phyloP scores from a whole-genome alignment of 2,113 vertebrate genomes.

The Puntigrus tetrazona region DNA sequence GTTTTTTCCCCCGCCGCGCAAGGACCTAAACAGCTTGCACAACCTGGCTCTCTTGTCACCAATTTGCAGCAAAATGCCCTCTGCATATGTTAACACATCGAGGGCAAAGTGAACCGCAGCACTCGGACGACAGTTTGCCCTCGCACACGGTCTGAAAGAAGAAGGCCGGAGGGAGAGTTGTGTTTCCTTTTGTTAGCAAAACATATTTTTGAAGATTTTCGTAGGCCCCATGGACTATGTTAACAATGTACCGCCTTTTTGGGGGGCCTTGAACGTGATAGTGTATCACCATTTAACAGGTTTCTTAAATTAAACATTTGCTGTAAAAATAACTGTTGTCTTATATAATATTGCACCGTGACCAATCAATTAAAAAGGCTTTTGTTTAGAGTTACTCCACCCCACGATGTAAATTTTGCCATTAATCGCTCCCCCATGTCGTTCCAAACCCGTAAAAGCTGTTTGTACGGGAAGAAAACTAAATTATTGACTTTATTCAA shows the following conservation, averaged over 20 bases:
- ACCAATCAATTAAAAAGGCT: no score
- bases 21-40: constrained; percentile 40
- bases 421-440: no score
- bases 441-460: no score
- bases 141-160: not conserved
- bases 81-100: constrained; percentile 44
- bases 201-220: no score
- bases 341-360: not conserved
- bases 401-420: no score
- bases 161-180: not conserved
- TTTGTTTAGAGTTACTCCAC: no score
- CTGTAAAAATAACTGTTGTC: not conserved
- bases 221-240: no score
- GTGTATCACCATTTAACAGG: not conserved
- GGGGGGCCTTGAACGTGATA: no score
- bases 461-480: no score
- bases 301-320: not conserved
- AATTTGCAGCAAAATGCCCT: constrained; percentile 37
- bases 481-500: no score
- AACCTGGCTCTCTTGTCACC: constrained; percentile 16
- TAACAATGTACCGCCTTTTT: no score
- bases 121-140: not conserved
- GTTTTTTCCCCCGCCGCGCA: not conserved
- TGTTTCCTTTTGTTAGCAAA: no score
- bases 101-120: not conserved